Conservation (phyloP, 2,113 vertebrate species). For the Halcyon malimbica region DNA sequence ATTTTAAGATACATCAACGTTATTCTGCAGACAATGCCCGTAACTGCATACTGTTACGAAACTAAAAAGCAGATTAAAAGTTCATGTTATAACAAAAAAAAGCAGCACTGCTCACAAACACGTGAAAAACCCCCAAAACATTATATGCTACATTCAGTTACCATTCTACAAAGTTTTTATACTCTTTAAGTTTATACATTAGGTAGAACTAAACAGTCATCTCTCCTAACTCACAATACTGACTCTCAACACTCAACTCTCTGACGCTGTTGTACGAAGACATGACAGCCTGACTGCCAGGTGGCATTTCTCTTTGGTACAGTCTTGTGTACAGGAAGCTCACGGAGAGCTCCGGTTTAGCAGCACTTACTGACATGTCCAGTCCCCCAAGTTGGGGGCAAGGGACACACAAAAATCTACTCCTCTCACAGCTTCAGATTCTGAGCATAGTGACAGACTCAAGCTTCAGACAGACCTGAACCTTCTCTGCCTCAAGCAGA, state of each 20-base stretch:
- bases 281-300: background rate
- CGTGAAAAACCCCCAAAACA: rapidly evolving
- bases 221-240: background rate
- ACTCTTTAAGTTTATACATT: background rate
- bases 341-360: background rate
- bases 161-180: background rate
- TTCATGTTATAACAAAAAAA: background rate
- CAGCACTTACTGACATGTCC: background rate
- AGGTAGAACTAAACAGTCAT: background rate
- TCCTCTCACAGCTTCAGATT: background rate
- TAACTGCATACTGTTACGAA: background rate
- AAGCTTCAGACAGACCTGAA: rapidly evolving
- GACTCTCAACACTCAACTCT: too few relatives aligned
- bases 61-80: background rate
- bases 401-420: background rate
- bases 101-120: background rate
- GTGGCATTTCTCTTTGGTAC: background rate
- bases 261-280: background rate
- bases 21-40: background rate
- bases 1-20: background rate
- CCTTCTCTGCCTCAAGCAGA: background rate
- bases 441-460: rapidly evolving
- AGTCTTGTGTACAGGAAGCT: rapidly evolving
- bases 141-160: rapidly evolving
- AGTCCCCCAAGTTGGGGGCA: background rate